Base-by-base conservation (phyloP, 2,113 vertebrate species). In the Trichomycterus rosablanca region DNA sequence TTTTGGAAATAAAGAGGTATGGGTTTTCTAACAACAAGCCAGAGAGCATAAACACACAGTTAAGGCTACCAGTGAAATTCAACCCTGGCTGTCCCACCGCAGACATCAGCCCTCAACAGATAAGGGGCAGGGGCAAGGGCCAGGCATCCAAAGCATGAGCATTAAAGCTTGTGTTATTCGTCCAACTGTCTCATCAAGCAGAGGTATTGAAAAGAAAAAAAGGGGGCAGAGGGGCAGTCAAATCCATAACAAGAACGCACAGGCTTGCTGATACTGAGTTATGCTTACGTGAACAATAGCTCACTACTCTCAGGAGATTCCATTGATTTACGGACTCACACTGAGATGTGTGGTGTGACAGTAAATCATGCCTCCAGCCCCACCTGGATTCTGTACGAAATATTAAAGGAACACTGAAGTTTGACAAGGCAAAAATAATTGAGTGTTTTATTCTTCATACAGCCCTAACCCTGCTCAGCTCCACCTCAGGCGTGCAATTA, bases 401-500 rank as follows among this genome's bases (percentile, higher is more conserved):
- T 22, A 39, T 11, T 7, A 42, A 52, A 43, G 20, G 49, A 39
- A 66, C n/a, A 15, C 76, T 64, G 62, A 59, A 66, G 69, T 56
- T 35, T 73, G 76, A 66, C 55, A 59, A 63, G 61, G 63, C 50
- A 72, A 56, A 74, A 58, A 70, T 69, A 76, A 77, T 78, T 76
- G 70, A 73, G 59, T 52, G 61, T 78, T 80, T 80, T 58, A 72
- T 78, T 81, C 56, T 76, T 79, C 73, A 75, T 70, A 58, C 45
- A 43, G 67, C 49, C n/a, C 59, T 59, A 59, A 70, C 72, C 67
- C 74, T 60, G 51, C 52, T 63, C 67, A 76, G 59, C 68, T 64
- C 64, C 56, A 60, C 61, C 37, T 52, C 72, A 68, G 71, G 72
- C 71, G 48, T 78, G 77, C 81, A 85, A 85, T 84, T 80, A 81